These are phyloP conservation scores for Buathra laborator DNA, from an alignment of 2,888 invertebrate species.

Conservation along the genomic window DNA sequence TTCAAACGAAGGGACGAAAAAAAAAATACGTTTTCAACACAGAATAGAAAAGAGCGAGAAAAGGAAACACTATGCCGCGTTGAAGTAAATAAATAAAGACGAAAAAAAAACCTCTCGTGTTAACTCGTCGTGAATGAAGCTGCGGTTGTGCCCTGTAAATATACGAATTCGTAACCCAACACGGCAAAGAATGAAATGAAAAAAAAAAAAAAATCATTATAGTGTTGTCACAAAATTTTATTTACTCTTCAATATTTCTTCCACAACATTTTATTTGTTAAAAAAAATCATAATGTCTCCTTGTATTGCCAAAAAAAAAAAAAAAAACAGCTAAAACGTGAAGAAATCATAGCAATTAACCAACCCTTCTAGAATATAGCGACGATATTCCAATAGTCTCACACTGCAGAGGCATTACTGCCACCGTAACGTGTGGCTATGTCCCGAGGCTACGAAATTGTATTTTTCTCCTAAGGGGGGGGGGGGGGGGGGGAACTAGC, in stretches of 20 bases:
- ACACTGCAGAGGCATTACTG: conserved; percentile 78
- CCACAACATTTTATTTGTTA: too few species aligned
- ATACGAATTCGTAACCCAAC: conserved; percentile 3
- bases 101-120: conserved; percentile 71
- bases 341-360: too few species aligned
- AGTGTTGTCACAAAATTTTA: too few species aligned
- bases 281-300: too few species aligned
- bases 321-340: too few species aligned
- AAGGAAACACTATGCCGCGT: conserved; percentile 45
- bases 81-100: conserved; percentile 1
- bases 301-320: too few species aligned
- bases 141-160: conserved; percentile 78
- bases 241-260: too few species aligned
- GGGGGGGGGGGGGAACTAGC: too few species aligned
- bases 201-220: too few species aligned
- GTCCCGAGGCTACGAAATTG: conserved; percentile 72
- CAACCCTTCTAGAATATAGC: conserved; percentile 54
- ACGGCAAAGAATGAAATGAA: not conserved
- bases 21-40: conserved; percentile 64
- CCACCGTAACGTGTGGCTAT: conserved; percentile 73
- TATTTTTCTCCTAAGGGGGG: conserved; percentile 56
- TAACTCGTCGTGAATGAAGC: conserved; percentile 83
- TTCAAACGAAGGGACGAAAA: conserved; percentile 67
- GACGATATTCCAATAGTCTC: conserved; percentile 82
- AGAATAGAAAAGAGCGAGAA: conserved; percentile 59